Conservation (phyloP, 2,113 vertebrate genomes). For the Parotia lawesii region DNA sequence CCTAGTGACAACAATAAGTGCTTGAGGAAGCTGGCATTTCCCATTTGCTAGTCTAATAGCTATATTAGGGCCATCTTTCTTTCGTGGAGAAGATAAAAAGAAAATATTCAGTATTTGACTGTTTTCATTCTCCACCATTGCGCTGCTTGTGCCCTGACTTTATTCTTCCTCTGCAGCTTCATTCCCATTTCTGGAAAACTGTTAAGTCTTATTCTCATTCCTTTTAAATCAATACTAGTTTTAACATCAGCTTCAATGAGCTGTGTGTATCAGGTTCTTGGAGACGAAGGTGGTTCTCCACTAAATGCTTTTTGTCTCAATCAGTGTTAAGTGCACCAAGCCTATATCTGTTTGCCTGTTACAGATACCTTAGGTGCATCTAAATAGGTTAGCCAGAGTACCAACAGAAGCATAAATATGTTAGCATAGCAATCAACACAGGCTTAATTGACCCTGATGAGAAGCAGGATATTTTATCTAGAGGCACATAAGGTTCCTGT, state of each 20-base stretch:
- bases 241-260: neutral
- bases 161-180: neutral
- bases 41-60: constrained; percentile 26
- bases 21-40: neutral
- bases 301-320: neutral
- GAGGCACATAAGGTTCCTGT: neutral
- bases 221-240: neutral
- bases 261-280: neutral
- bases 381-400: neutral
- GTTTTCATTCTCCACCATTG: neutral
- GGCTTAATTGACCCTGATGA: neutral
- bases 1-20: neutral
- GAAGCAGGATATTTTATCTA: neutral
- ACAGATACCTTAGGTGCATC: neutral
- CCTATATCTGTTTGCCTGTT: neutral
- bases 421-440: neutral
- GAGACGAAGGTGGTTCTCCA: neutral
- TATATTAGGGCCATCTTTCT: neutral
- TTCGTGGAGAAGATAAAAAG: neutral
- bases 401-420: neutral
- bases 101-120: neutral
- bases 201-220: neutral
- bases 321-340: neutral
- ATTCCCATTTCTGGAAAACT: neutral
- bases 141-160: neutral